Evolutionary conservation across 2,888 invertebrate species (phyloP).

Genomic region (Heliconius ismenius): DNA sequence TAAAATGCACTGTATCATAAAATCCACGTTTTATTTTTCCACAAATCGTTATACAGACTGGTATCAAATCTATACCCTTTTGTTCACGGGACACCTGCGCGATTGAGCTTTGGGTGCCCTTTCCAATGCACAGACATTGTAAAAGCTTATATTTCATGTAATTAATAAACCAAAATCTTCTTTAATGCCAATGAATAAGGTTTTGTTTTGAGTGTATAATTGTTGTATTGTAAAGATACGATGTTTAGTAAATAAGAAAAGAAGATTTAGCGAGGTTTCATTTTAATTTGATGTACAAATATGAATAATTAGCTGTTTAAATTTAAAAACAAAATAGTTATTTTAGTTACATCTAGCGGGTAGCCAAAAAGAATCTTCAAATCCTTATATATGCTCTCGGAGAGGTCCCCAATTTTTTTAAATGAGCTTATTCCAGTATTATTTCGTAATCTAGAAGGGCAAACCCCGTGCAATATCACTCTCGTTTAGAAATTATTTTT

Average conservation of each 20-base stretch:
- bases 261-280: conserved; percentile 17
- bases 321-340: neutral
- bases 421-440: too few relatives aligned
- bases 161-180: conserved; percentile 35
- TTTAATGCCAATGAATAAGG: conserved; percentile 27
- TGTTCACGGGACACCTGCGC: conserved; percentile 77
- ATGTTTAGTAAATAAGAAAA: conserved; percentile 20
- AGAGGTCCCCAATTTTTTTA: too few relatives aligned
- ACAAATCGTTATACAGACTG: conserved; percentile 67
- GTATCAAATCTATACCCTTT: conserved; percentile 73
- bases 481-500: too few relatives aligned
- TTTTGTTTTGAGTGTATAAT: neutral
- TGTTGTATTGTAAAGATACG: neutral
- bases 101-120: conserved; percentile 74
- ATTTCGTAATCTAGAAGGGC: too few relatives aligned
- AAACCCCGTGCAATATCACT: too few relatives aligned
- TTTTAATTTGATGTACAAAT: neutral
- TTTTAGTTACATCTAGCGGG: neutral
- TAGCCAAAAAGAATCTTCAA: too few relatives aligned
- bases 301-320: conserved; percentile 3
- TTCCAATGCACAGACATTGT: conserved; percentile 59
- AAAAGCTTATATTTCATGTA: conserved; percentile 48
- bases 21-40: conserved; percentile 51
- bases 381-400: too few relatives aligned
- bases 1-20: conserved; percentile 40